Conservation (phyloP, 2,888 invertebrate species). For the Erebia epiphron region DNA sequence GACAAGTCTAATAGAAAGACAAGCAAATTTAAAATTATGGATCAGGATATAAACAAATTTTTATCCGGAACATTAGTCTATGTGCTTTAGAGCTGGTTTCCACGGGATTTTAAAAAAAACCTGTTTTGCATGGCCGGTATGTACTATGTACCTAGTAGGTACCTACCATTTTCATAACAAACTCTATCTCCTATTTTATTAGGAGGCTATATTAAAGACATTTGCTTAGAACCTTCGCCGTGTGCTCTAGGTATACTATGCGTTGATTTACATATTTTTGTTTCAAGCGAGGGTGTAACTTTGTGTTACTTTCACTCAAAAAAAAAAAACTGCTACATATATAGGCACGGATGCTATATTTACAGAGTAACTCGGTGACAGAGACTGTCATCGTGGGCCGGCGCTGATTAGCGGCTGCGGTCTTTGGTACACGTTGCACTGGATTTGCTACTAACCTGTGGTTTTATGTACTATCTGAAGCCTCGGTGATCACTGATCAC, state of each 20-base stretch:
- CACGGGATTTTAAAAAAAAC: background rate
- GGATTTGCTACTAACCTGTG: constrained; percentile 12
- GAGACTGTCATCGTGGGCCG: constrained; percentile 32
- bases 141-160: no score
- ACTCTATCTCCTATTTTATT: no score
- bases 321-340: constrained; percentile 15
- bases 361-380: constrained; percentile 35
- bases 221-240: no score
- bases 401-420: constrained; percentile 37
- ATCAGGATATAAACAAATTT: no score
- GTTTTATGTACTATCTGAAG: constrained; percentile 8
- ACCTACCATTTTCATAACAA: no score
- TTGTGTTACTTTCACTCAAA: constrained; percentile 1
- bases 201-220: no score
- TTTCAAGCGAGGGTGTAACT: background rate
- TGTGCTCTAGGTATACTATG: no score
- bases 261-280: background rate
- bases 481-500: background rate
- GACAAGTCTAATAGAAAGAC: no score
- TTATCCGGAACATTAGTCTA: no score
- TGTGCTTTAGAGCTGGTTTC: no score
- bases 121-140: background rate
- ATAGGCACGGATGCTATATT: constrained; percentile 2
- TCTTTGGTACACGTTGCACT: constrained; percentile 19
- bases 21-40: no score